Percentiles rank a stretch among this genome's conserved stretches.
Conservation (phyloP, 2,888 invertebrate genomes). For the Caenorhabditis macrosperma region DNA sequence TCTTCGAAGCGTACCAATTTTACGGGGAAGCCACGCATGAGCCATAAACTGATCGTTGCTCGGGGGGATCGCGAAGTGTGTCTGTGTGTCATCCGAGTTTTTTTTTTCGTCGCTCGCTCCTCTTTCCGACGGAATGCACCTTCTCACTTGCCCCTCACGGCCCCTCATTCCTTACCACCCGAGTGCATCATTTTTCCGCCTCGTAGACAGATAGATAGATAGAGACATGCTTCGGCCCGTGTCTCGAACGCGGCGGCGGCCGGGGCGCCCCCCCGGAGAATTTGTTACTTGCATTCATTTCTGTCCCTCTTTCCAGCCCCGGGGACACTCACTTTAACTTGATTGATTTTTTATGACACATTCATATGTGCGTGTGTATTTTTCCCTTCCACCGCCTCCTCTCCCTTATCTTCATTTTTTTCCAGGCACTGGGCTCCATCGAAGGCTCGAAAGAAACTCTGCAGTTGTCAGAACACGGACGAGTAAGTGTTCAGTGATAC, state of each 20-base stretch:
- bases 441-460: constrained; percentile 69
- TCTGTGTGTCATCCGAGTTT: constrained; percentile 39
- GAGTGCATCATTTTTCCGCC: constrained; percentile 35
- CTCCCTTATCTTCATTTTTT: constrained; percentile 3
- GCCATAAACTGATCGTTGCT: constrained; percentile 37
- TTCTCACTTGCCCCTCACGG: constrained; percentile 21
- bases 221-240: neutral
- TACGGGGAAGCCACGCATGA: neutral
- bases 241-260: neutral
- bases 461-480: constrained; percentile 66
- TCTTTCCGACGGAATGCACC: constrained; percentile 38
- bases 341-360: constrained; percentile 45
- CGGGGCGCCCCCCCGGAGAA: neutral
- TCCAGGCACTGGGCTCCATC: constrained; percentile 61
- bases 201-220: neutral
- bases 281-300: constrained; percentile 27
- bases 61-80: constrained; percentile 16
- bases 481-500: constrained; percentile 37
- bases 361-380: neutral
- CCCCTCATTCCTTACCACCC: constrained; percentile 10
- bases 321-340: constrained; percentile 16
- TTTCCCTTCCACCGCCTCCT: neutral
- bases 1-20: constrained; percentile 3
- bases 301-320: neutral
- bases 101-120: no score